Evolutionary conservation across 1,140 invertebrate species (phyloP).

Genomic region (Cephus cinctus): DNA sequence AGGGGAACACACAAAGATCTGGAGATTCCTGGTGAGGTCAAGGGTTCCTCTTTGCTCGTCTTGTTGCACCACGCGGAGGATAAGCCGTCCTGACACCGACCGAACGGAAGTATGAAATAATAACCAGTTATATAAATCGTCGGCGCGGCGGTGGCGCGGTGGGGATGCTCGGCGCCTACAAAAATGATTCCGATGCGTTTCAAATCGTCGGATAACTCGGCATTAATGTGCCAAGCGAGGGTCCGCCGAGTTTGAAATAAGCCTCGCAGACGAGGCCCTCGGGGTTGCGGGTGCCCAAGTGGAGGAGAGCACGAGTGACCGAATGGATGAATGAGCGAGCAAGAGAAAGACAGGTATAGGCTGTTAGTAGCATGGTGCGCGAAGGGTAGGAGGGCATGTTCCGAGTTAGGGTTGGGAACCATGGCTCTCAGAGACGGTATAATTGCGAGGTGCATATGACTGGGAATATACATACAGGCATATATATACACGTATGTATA

Average conservation of each 20-base stretch:
- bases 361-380: constrained; percentile 13
- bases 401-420: too few species aligned
- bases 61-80: constrained; percentile 16
- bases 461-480: too few species aligned
- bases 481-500: too few species aligned
- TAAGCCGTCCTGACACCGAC: constrained; percentile 31
- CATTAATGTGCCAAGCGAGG: constrained; percentile 36
- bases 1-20: background rate
- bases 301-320: too few species aligned
- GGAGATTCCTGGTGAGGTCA: constrained; percentile 13
- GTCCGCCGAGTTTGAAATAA: constrained; percentile 25
- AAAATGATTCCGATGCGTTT: constrained; percentile 41
- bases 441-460: constrained; percentile 29
- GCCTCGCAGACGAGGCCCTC: constrained; percentile 14
- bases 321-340: too few species aligned
- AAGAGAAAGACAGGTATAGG: constrained; percentile 1
- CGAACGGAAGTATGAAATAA: constrained; percentile 38
- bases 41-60: constrained; percentile 17
- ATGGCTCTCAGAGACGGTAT: constrained; percentile 25
- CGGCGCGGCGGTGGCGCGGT: constrained; percentile 14
- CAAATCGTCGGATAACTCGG: constrained; percentile 41
- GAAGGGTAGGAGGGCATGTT: too few species aligned
- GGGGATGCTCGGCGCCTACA: constrained; percentile 18
- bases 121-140: constrained; percentile 41
- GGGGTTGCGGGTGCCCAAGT: constrained; percentile 18